Conservation (phyloP, 2,797 vertebrate genomes). For the Rhodeus uyekii region DNA sequence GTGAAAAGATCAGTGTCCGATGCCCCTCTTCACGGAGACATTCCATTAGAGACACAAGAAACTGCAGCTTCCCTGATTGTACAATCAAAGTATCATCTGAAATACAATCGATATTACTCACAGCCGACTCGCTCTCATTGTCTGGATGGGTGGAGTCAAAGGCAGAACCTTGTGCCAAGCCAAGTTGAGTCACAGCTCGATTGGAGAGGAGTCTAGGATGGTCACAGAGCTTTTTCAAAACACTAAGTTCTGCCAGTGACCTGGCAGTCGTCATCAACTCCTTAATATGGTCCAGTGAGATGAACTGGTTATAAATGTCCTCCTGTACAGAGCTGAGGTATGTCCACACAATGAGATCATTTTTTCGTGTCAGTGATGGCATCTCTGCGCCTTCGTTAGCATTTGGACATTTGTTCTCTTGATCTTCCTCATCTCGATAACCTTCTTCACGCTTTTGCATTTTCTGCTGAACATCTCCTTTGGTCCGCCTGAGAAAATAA, state of each 20-base stretch:
- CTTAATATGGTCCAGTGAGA: slow-evolving; percentile 90
- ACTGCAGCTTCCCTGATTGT: slow-evolving; percentile 91
- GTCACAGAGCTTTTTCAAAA: slow-evolving; percentile 94
- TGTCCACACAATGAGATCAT: slow-evolving; percentile 95
- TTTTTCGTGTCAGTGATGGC: slow-evolving; percentile 88
- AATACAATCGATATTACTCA: slow-evolving; percentile 72
- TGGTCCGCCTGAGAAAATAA: slow-evolving; percentile 91
- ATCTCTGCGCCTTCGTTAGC: slow-evolving; percentile 65
- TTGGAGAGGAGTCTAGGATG: slow-evolving; percentile 90
- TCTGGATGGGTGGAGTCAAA: slow-evolving; percentile 32
- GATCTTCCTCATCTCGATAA: slow-evolving; percentile 28
- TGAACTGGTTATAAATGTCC: slow-evolving; percentile 90
- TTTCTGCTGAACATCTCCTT: slow-evolving; percentile 83
- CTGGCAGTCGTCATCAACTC: slow-evolving; percentile 84
- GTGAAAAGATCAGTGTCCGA: slow-evolving; percentile 89
- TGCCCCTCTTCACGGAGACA: slow-evolving; percentile 84
- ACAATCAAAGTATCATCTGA: slow-evolving; percentile 80
- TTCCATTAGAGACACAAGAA: slow-evolving; percentile 84
- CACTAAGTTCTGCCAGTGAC: slow-evolving; percentile 84
- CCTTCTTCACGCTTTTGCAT: slow-evolving; percentile 27
- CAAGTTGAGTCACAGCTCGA: slow-evolving; percentile 80
- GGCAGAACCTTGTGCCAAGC: slow-evolving; percentile 69
- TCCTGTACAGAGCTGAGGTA: slow-evolving; percentile 87
- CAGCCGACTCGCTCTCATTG: slow-evolving; percentile 39
- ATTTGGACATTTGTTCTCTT: slow-evolving; percentile 47